Evolutionary conservation across 2,113 vertebrate species (phyloP), one percentile per base, ranked within the genome.

Genomic region (Brevimyrus niger): DNA sequence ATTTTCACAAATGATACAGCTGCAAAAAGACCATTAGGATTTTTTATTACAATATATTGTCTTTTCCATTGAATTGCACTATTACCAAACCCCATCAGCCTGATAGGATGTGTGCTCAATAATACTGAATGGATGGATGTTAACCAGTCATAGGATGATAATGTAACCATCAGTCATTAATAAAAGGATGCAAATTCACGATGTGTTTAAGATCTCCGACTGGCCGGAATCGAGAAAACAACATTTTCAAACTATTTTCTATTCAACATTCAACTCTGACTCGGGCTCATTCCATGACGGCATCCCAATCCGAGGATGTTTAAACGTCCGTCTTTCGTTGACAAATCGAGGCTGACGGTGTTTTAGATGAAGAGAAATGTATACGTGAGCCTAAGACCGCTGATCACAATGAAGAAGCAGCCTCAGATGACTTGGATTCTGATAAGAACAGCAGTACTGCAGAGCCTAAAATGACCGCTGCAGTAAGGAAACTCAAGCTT

Each of bases 291-390:
- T 86, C 21, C 85, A 53, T 53, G 48, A 51, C 85, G 9, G 47
- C 48, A 44, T 86, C 85, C 48, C 27, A 11, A 84, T 46, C 82
- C 4, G 21, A n/a, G 82, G 47, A 47, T 46, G 82, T 84, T 23
- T 27, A 47, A 84, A 84, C 38, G 2, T 23, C 82, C 44, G 21
- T 84, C 82, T 84, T 27, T 10, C 7, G 82, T 10, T 47, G 82
- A 84, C 38, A 47, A 47, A 84, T 47, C 3, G 42, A 84, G 8
- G 35, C 19, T 27, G 82, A 84, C 82, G 3, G 44, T 82, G 76
- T 84, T 84, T 84, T 47, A 84, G 82, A 84, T 46, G 42, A 84
- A 84, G 82, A 84, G n/a, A 84, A 47, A 84, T 42, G 38, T 42
- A 47, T 47, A 84, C 9, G 23, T 47, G 44, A 46, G 82, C 13